Evolutionary conservation across 1,140 invertebrate species (phyloP), one percentile per base, ranked within the genome.

Genomic region (Halictus rubicundus): DNA sequence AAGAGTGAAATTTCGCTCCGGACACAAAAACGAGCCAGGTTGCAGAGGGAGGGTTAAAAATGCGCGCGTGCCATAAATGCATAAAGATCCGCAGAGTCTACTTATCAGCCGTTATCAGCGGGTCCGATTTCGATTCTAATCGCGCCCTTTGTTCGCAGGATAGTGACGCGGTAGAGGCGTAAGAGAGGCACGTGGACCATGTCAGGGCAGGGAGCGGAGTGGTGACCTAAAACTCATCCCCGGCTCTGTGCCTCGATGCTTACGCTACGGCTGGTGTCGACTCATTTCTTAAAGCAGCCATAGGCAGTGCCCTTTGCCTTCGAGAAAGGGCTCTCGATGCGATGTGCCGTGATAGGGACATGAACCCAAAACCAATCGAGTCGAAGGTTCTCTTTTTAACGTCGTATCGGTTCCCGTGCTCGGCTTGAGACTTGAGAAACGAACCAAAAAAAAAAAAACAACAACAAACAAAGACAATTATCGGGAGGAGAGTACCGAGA

Each of bases 271-370:
- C 94, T 97, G 90, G 96, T 97, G 78, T 97, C 96, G 90, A 97
- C 96, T 92, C 96, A 97, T 91, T 97, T 97, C 92, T 93, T 97
- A 93, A 97, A 97, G 94, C 96, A 97, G 93, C 96, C 96, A 95
- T 97, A 96, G 95, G 94, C 92, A 92, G 88, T 87, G 87, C 90
- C 90, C 90, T 89, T 89, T 79, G 91, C 90, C 91, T 91, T 75
- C 83, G 80, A 88, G 89, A 88, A 89, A 85, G 87, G 89, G 87
- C 80, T 86, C 73, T 86, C 73, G 82, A 90, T 83, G 84, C 86
- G 92, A 96, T 96, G 96, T 96, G 95, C 94, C 95, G 95, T 87
- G 95, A 96, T 94, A 94, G 95, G 93, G 95, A 96, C 95, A 96
- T 96, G 95, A 94, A 95, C 91, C 94, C 94, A 89, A 93, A 93